These are phyloP conservation scores for Acipenser ruthenus DNA, from an alignment of 2,797 vertebrate species.

Conservation along the genomic window DNA sequence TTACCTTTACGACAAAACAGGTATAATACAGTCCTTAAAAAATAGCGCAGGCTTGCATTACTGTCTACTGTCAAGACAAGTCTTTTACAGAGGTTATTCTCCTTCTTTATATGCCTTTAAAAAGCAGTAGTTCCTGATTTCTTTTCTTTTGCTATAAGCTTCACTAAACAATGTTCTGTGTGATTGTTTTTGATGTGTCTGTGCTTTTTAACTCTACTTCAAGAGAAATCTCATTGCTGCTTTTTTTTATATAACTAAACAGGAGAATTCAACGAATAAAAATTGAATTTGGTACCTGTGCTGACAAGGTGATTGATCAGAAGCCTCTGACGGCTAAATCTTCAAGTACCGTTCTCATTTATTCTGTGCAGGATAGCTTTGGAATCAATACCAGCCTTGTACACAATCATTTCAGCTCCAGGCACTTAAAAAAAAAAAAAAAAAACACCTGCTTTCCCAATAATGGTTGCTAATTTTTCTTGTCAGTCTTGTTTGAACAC, in stretches of 20 bases:
- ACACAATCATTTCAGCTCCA: conserved; percentile 71
- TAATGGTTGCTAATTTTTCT: conserved; percentile 81
- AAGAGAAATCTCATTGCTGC: not conserved
- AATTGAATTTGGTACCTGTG: conserved; percentile 93
- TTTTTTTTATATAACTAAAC: conserved; percentile 50
- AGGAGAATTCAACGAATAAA: conserved; percentile 92
- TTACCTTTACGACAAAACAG: no score
- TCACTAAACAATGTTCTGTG: not conserved
- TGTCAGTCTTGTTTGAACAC: conserved; percentile 79
- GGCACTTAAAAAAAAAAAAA: conserved; percentile 48
- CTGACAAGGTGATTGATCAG: conserved; percentile 99
- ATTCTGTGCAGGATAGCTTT: conserved; percentile 89
- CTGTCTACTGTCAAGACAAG: no score
- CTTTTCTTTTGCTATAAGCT: not conserved
- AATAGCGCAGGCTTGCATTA: no score
- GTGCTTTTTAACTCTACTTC: not conserved
- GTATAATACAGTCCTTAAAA: no score
- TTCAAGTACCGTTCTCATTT: conserved; percentile 86
- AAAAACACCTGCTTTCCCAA: conserved; percentile 73
- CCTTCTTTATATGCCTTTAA: not conserved
- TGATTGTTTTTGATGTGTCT: not conserved
- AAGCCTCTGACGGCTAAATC: conserved; percentile 89
- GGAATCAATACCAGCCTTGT: conserved; percentile 90
- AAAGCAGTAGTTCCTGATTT: no score
- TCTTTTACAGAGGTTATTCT: no score